phyloP scores from a whole-genome alignment of 2,797 vertebrate genomes.

The Brachyalestes nurse region DNA sequence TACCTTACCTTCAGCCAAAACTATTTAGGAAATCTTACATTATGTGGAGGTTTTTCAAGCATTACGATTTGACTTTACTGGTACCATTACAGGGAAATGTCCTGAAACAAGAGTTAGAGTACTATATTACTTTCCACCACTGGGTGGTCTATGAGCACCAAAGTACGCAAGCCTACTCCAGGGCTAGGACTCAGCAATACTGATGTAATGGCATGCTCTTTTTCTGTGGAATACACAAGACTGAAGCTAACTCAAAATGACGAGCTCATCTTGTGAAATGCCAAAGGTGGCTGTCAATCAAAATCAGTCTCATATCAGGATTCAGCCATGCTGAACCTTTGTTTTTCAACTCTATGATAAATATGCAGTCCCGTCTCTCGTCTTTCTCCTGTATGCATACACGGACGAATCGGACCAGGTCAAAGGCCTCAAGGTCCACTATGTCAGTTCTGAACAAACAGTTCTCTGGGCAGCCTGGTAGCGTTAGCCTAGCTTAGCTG shows the following conservation, averaged over 20 bases:
- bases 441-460: neutral
- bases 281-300: constrained; percentile 29
- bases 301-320: constrained; percentile 7
- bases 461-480: neutral
- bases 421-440: neutral
- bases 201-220: neutral
- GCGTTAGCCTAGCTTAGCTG: neutral
- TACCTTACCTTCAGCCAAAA: no score
- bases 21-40: no score
- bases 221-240: neutral
- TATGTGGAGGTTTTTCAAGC: no score
- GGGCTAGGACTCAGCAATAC: neutral
- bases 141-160: neutral
- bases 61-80: no score
- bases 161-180: neutral
- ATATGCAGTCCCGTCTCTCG: neutral
- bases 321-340: constrained; percentile 21
- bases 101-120: neutral
- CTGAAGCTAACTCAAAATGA: constrained; percentile 30
- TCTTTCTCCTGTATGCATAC: neutral
- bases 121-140: no score
- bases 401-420: neutral
- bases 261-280: neutral
- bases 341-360: neutral
- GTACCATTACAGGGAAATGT: neutral